Evolutionary conservation across 2,797 vertebrate species (phyloP).

Genomic region (Yasuhikotakia modesta): DNA sequence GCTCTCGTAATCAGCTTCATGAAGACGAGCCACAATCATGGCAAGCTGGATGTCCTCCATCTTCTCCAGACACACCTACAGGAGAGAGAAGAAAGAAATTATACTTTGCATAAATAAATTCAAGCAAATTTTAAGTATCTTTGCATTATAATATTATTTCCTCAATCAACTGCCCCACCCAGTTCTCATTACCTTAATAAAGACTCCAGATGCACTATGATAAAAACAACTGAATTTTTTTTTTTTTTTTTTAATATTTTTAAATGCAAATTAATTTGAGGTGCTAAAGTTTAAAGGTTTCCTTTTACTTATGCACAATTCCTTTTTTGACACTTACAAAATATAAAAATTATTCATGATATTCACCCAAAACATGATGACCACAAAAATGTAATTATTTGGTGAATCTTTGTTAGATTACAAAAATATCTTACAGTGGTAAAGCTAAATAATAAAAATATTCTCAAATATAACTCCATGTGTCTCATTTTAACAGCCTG

Average conservation of each 20-base stretch:
- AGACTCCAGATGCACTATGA: not conserved
- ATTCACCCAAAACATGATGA: too few relatives aligned
- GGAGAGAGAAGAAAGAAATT: not conserved
- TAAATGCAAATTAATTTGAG: too few relatives aligned
- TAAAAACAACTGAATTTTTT: too few relatives aligned
- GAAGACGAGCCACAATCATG: slow-evolving; percentile 93
- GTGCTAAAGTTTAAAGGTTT: too few relatives aligned
- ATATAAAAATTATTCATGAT: too few relatives aligned
- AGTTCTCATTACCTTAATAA: not conserved
- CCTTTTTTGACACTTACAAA: too few relatives aligned
- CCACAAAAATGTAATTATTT: not conserved
- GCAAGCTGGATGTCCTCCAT: slow-evolving; percentile 98
- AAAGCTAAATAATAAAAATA: not conserved
- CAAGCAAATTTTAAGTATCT: too few relatives aligned
- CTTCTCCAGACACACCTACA: slow-evolving; percentile 94
- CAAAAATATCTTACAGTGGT: not conserved
- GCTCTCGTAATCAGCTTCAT: slow-evolving; percentile 95
- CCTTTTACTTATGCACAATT: too few relatives aligned
- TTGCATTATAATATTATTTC: too few relatives aligned
- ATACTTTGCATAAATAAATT: too few relatives aligned
- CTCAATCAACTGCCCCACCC: too few relatives aligned
- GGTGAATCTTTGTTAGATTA: not conserved
- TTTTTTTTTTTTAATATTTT: too few relatives aligned
- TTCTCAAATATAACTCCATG: not conserved
- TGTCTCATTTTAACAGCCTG: not conserved